phyloP scores from a whole-genome alignment of 2,888 invertebrate genomes.

The Limnephilus rhombicus region DNA sequence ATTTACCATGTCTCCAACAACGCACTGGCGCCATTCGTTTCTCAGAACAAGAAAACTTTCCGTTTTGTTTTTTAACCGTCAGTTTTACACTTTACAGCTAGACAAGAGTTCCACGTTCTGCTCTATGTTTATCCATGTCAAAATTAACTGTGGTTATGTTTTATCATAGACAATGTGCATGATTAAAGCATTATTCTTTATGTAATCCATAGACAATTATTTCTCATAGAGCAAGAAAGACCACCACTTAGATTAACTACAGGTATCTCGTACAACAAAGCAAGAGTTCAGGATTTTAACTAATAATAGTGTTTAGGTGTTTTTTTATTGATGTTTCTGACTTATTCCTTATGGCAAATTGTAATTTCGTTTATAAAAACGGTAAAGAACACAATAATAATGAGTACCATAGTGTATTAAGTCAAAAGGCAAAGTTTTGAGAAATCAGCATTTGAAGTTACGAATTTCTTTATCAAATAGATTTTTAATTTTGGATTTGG shows the following conservation, averaged over 20 bases:
- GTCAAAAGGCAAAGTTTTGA: too few species aligned
- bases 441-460: too few species aligned
- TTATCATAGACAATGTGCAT: background rate
- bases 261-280: background rate
- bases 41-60: background rate
- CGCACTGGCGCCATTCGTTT: background rate
- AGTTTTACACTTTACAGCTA: background rate
- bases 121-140: background rate
- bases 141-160: background rate
- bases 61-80: background rate
- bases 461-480: too few species aligned
- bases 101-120: background rate
- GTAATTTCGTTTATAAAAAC: background rate
- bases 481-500: too few species aligned
- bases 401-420: too few species aligned
- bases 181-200: background rate
- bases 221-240: background rate
- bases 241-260: background rate
- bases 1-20: background rate
- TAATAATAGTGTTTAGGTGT: background rate
- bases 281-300: background rate
- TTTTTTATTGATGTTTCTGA: background rate
- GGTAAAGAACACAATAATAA: background rate
- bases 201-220: background rate
- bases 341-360: background rate